Evolutionary conservation across 2,888 invertebrate species (phyloP).

Genomic region (Mimas tiliae): DNA sequence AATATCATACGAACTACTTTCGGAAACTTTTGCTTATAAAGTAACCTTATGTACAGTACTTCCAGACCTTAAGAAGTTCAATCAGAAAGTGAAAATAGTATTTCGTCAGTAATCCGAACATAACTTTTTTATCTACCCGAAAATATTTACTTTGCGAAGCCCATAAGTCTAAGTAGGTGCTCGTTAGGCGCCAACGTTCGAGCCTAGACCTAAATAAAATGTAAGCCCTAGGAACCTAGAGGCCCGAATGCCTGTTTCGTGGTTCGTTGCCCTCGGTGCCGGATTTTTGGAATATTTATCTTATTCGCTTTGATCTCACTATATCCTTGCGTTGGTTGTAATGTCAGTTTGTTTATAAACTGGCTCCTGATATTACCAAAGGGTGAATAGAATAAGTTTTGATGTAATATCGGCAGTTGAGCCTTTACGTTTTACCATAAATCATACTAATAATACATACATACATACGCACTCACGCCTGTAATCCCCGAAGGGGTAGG

Average conservation of each 20-base stretch:
- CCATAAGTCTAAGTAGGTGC: background rate
- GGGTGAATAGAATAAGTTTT: conserved; percentile 15
- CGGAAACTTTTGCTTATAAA: background rate
- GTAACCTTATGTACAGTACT: background rate
- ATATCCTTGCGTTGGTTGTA: background rate
- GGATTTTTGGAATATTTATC: conserved; percentile 21
- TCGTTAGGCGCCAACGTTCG: background rate
- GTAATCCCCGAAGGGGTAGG: no score
- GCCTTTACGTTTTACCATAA: background rate
- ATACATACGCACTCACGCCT: no score
- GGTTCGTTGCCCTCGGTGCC: conserved; percentile 16
- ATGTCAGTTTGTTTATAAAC: conserved; percentile 12
- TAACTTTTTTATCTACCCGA: conserved; percentile 15
- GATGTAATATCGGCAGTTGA: background rate
- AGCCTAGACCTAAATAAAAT: conserved; percentile 2
- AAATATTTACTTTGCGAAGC: conserved; percentile 21
- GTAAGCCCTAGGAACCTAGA: background rate
- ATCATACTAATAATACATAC: no score
- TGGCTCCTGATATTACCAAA: conserved; percentile 4
- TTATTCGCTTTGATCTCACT: conserved; percentile 12
- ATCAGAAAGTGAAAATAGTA: conserved; percentile 12
- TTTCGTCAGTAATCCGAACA: background rate
- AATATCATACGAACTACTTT: no score
- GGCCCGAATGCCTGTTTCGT: conserved; percentile 5
- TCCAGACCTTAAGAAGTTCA: background rate